Percentiles rank a stretch among this genome's conserved stretches.
phyloP scores from a whole-genome alignment of 2,113 vertebrate genomes.

The Pithys albifrons region DNA sequence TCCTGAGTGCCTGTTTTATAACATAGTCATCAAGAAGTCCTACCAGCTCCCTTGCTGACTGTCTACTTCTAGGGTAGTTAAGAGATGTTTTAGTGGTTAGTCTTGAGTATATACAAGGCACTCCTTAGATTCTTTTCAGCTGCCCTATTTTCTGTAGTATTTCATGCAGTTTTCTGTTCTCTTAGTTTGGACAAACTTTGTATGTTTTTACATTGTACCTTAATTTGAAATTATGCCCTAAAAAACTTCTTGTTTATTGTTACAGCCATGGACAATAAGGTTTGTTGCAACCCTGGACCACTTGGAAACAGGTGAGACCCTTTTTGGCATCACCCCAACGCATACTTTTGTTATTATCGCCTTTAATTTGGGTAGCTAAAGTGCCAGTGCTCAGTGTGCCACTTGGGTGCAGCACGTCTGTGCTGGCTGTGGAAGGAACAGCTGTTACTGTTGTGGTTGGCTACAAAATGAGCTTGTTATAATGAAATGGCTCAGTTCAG shows the following conservation, averaged over 20 bases:
- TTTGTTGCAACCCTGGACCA: background rate
- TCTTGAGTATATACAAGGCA: background rate
- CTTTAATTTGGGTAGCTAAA: slow-evolving; percentile 19
- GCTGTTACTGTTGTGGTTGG: slow-evolving; percentile 32
- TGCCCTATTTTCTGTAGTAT: background rate
- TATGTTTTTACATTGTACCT: background rate
- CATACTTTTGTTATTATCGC: background rate
- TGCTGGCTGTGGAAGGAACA: slow-evolving; percentile 1
- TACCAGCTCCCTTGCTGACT: background rate
- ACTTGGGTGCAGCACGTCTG: background rate
- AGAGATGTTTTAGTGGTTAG: background rate
- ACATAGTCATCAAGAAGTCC: background rate
- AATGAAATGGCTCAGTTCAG: slow-evolving; percentile 1
- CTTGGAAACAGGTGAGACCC: background rate
- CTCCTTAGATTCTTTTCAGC: background rate
- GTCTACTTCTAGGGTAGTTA: background rate
- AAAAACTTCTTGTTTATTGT: background rate
- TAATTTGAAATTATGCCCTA: background rate
- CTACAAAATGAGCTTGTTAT: slow-evolving; percentile 26
- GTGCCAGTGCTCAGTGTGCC: background rate
- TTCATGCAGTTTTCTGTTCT: background rate
- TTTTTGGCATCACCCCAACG: background rate
- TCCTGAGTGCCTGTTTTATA: background rate
- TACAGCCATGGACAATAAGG: background rate
- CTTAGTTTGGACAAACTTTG: background rate